These are phyloP conservation scores for Conomelus anceps DNA, from an alignment of 2,888 invertebrate genomes.

Conservation along the genomic window DNA sequence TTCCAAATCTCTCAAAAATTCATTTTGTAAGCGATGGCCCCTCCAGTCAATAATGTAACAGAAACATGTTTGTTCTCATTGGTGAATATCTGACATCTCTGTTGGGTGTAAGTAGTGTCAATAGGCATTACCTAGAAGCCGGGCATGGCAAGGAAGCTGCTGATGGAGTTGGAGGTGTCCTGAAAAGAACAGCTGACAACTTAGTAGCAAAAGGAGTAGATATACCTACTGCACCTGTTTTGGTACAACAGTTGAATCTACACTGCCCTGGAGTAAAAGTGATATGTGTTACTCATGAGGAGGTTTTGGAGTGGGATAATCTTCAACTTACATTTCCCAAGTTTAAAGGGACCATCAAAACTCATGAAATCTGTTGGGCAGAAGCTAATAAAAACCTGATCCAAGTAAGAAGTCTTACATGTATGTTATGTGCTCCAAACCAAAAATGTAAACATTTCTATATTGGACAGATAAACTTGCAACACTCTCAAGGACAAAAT, in stretches of 20 bases:
- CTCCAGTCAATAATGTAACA: conserved; percentile 10
- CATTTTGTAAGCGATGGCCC: conserved; percentile 18
- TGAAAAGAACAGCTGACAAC: not conserved
- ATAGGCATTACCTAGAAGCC: not conserved
- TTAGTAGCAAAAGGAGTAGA: not conserved
- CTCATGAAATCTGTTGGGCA: not conserved
- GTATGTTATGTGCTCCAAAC: not conserved
- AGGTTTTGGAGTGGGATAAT: not conserved
- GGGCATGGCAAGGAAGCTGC: not conserved
- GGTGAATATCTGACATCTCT: not conserved
- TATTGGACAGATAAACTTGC: conserved; percentile 5
- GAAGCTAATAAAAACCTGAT: not conserved
- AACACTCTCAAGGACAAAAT: conserved; percentile 2
- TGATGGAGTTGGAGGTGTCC: not conserved
- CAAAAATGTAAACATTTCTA: conserved; percentile 1
- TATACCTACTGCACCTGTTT: not conserved
- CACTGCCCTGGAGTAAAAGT: not conserved
- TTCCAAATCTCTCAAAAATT: not conserved
- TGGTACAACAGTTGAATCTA: not conserved
- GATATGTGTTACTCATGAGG: not conserved
- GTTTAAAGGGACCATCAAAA: not conserved
- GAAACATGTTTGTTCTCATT: conserved; percentile 3
- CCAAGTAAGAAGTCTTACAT: not conserved
- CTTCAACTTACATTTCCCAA: not conserved
- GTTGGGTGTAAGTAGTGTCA: not conserved